Evolutionary conservation across 2,113 vertebrate species (phyloP).

Genomic region (Actinemys pallida): DNA sequence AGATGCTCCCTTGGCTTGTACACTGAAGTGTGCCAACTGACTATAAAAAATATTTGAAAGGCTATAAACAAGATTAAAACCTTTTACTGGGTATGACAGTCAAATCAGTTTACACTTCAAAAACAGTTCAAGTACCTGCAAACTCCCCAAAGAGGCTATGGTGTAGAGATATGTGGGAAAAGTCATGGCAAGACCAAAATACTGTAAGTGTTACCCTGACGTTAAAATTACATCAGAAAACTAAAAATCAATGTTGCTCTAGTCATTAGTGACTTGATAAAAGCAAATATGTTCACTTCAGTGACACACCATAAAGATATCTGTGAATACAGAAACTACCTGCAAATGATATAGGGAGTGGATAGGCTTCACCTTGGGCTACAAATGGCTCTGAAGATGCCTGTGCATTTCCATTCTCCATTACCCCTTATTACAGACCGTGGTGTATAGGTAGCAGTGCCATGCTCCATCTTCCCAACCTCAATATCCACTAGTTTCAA

Average conservation of each 20-base stretch:
- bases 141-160: not conserved
- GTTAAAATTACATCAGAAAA: slow-evolving; percentile 32
- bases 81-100: not conserved
- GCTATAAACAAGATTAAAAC: not conserved
- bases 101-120: not conserved
- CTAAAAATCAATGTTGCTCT: slow-evolving; percentile 15
- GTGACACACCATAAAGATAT: not conserved
- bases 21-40: not conserved
- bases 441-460: not conserved
- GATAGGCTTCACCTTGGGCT: not conserved
- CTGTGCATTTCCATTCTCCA: not conserved
- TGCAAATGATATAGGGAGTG: not conserved
- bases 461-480: not conserved
- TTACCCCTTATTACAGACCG: not conserved
- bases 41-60: not conserved
- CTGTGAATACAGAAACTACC: not conserved
- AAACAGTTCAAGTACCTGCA: not conserved
- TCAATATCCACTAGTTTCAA: not conserved
- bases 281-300: slow-evolving; percentile 28
- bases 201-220: slow-evolving; percentile 24
- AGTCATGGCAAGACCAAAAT: slow-evolving; percentile 19
- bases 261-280: not conserved
- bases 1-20: not conserved
- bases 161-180: not conserved
- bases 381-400: not conserved